phyloP scores from a whole-genome alignment of 2,888 invertebrate species.

The Trypoxylon attenuatum region DNA sequence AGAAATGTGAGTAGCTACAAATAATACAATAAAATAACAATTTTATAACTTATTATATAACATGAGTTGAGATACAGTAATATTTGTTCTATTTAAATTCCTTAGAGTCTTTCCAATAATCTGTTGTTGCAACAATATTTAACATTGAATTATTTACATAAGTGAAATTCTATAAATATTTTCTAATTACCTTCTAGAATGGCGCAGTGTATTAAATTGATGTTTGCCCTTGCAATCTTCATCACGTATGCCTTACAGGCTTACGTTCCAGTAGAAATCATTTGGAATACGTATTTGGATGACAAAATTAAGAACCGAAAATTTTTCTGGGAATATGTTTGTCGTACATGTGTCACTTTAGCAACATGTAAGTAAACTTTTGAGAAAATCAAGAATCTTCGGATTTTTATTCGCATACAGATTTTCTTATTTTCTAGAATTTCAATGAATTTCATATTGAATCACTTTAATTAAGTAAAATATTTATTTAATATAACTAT shows the following conservation, averaged over 20 bases:
- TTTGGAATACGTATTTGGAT: conserved; percentile 78
- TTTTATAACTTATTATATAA: background rate
- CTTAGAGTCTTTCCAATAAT: too few species aligned
- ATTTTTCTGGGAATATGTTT: conserved; percentile 76
- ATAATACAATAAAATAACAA: background rate
- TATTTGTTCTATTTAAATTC: too few species aligned
- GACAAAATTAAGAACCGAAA: conserved; percentile 67
- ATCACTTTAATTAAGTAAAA: too few species aligned
- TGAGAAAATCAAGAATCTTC: too few species aligned
- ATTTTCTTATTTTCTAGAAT: too few species aligned
- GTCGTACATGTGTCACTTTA: conserved; percentile 77
- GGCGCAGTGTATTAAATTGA: conserved; percentile 79
- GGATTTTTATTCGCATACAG: too few species aligned
- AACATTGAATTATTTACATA: too few species aligned
- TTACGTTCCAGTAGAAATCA: conserved; percentile 89
- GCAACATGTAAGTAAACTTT: conserved; percentile 82
- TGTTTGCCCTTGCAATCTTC: conserved; percentile 83
- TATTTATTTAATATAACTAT: too few species aligned
- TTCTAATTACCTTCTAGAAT: conserved; percentile 78
- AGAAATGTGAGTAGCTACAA: conserved; percentile 76
- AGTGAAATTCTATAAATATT: too few species aligned
- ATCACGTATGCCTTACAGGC: conserved; percentile 91
- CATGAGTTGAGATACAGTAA: background rate
- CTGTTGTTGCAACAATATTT: too few species aligned
- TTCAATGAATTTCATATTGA: too few species aligned